Evolutionary conservation across 2,888 invertebrate species (phyloP), one percentile per base, ranked within the genome.

Genomic region (Dolomedes plantarius): DNA sequence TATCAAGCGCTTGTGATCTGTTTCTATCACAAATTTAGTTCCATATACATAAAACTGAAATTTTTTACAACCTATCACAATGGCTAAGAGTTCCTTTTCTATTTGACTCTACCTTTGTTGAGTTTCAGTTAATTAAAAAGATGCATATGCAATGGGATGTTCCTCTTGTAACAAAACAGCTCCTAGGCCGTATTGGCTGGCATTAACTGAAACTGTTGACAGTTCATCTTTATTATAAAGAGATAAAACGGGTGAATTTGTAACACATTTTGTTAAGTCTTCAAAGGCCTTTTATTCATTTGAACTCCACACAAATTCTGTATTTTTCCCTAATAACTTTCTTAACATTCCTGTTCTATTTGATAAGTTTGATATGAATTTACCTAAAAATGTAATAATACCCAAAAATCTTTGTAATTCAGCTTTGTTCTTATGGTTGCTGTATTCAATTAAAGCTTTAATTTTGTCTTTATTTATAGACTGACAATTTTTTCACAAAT

Each of bases 361-460:
- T 0, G 68, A 76, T 11, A 85, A 71, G 11, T 73, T 46, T 1
- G 56, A 62, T 0, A 71, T 69, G 39, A 86, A 86, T 56, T 64
- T 79, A 1, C 56, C 46, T n/a, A 81, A 56, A 81, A 77, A 88
- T 19, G 50, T 74, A 16, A 74, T 64, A 29, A 88, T 36, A 6
- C 88, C 87, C 28, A 88, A 27, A 50, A 88, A 85, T 13, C 76
- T 68, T 46, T 80, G 80, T 0, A 88, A 19, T 7, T 72, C 64
- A n/a, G 50, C 65, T 23, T 68, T 56, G 27, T 32, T 62, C 19
- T 68, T 19, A n/a, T 88, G 85, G 29, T 16, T 41, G 50, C 32
- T n/a, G 23, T 65, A 64, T n/a, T 68, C 32, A 13, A 39, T 28
- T 23, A 85, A 74, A 0, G 76, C 74, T 11, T 68, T 65, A 28